Evolutionary conservation across 1,140 invertebrate species (phyloP).

Genomic region (Leptinotarsa texana): DNA sequence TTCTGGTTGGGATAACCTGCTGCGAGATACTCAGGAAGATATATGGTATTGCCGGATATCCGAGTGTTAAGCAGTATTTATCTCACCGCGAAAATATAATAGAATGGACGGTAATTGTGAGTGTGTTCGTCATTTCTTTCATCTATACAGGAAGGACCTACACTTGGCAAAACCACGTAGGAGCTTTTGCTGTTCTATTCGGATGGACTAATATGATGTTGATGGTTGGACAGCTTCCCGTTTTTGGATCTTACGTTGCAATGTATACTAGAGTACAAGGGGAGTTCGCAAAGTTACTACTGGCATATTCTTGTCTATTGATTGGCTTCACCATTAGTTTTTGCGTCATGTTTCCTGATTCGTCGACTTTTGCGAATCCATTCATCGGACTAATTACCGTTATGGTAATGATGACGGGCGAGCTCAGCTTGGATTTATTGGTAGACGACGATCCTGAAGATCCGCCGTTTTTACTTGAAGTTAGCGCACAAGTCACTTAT

Average conservation of each 20-base stretch:
- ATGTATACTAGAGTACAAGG: constrained; percentile 85
- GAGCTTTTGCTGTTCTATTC: constrained; percentile 79
- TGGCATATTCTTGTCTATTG: constrained; percentile 81
- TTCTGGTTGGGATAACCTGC: constrained; percentile 71
- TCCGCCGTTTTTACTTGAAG: constrained; percentile 65
- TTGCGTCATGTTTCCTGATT: constrained; percentile 81
- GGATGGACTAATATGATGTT: constrained; percentile 87
- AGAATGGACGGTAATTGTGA: constrained; percentile 81
- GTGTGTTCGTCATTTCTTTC: constrained; percentile 79
- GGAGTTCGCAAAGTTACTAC: constrained; percentile 80
- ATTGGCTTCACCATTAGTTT: constrained; percentile 86
- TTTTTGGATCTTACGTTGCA: constrained; percentile 84
- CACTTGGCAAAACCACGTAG: constrained; percentile 80
- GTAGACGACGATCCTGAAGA: constrained; percentile 67
- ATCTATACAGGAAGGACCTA: constrained; percentile 76
- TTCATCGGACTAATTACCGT: constrained; percentile 81
- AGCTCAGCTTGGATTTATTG: constrained; percentile 72
- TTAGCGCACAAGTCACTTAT: constrained; percentile 75
- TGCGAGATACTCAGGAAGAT: constrained; percentile 78
- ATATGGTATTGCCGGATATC: constrained; percentile 75
- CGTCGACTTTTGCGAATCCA: constrained; percentile 76
- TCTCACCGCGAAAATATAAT: constrained; percentile 82
- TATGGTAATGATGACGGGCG: constrained; percentile 88
- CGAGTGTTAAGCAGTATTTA: constrained; percentile 76
- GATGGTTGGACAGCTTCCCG: constrained; percentile 82